Percentiles rank a stretch among this genome's conserved stretches.
These are phyloP conservation scores for Callipepla squamata DNA, from an alignment of 2,113 vertebrate species.

Conservation along the genomic window DNA sequence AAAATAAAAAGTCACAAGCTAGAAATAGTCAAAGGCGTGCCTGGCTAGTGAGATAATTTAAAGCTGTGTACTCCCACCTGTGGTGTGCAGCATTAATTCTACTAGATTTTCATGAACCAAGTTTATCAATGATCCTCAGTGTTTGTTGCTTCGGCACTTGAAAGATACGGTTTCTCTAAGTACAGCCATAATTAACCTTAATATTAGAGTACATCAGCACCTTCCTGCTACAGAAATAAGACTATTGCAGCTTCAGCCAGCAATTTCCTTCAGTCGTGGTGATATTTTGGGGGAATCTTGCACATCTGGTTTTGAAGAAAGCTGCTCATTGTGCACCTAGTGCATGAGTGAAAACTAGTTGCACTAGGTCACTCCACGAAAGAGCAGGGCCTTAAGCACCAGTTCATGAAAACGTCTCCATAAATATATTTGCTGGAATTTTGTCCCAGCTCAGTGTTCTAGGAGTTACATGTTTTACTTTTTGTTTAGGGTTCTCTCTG, in stretches of 20 bases:
- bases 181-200: background rate
- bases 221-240: background rate
- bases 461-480: background rate
- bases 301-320: background rate
- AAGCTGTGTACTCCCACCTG: constrained; percentile 20
- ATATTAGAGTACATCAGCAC: background rate
- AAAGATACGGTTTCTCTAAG: background rate
- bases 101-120: constrained; percentile 32
- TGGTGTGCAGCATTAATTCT: constrained; percentile 25
- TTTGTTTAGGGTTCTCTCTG: background rate
- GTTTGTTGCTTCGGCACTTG: constrained; percentile 25
- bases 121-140: constrained; percentile 52
- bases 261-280: background rate
- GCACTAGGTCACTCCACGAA: background rate
- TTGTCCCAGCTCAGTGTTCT: background rate
- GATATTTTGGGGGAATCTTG: background rate
- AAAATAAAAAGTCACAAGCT: constrained; percentile 50
- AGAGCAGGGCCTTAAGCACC: background rate
- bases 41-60: constrained; percentile 55
- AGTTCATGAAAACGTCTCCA: background rate
- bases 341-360: background rate
- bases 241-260: background rate
- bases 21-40: constrained; percentile 12
- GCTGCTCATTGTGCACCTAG: background rate
- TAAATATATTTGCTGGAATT: background rate